Base-by-base conservation (phyloP, 2,888 invertebrate genomes). In the Lepidocyrtinus sp. region DNA sequence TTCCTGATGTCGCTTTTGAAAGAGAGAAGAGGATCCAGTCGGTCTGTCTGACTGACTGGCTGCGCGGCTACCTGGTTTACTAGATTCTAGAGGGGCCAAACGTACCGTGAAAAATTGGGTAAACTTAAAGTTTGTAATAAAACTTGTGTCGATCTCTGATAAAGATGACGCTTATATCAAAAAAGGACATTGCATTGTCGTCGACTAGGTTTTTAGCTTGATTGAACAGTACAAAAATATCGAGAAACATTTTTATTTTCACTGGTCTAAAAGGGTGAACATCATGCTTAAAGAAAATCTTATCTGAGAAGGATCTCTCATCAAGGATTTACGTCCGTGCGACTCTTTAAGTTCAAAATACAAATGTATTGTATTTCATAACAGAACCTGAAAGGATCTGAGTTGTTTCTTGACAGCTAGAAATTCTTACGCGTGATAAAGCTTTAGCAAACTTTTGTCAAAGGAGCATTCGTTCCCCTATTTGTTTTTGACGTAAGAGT, bases 21-120 rank as follows among this genome's bases (percentile, higher is more conserved):
- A 12, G 17, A 15, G 12, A 59, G 59, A 36, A n/a, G n/a, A 17
- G 69, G 75, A 69, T 63, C 75, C 75, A 75, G 75, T 69, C 75
- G 45, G 75, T 75, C 75, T 75, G 69, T n/a, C n/a, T n/a, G n/a
- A 63, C 75, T 75, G 3, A 7, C 12, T 21, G 27, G 15, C 26
- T 1, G 7, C 2, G 1, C 26, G 19, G 1, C 7, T n/a, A 67
- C 2, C 25, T 26, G 59, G 17, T 25, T 26, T 59, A 17, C 19
- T 25, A 70, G 59, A 55, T 19, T 17, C 26, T 17, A 59, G 70
- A 63, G 9, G 9, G 7, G 24, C 9, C 24, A 22, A 2, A n/a
- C 7, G 59, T 59, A 15, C 15, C 59, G 65, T 24, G 68, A 50
- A n/a, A n/a, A n/a, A n/a, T n/a, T n/a, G n/a, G n/a, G n/a, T n/a